A percentile compares a stretch with the other conserved stretches of the same genome.
These are phyloP conservation scores for Capra hircus DNA, from an alignment of 2,113 vertebrate species.

Conservation along the genomic window DNA sequence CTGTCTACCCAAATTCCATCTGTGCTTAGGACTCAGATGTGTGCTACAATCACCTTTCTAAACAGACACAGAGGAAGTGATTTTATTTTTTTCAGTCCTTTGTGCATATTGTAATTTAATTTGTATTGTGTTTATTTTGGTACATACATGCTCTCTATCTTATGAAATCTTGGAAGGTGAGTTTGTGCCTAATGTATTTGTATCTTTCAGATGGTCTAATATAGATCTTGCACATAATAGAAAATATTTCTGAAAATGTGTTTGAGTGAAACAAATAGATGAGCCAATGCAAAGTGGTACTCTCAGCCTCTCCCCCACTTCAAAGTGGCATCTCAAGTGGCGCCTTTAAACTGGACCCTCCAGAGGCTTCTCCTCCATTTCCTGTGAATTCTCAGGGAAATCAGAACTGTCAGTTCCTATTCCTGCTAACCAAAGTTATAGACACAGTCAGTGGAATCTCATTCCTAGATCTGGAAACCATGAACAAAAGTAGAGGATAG, in stretches of 20 bases:
- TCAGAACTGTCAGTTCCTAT: neutral
- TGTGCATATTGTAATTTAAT: neutral
- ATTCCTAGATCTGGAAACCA: neutral
- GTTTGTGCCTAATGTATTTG: neutral
- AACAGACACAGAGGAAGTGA: neutral
- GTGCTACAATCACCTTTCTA: neutral
- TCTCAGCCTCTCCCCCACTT: fast-evolving
- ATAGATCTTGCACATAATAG: neutral
- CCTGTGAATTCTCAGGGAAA: neutral
- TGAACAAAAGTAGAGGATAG: neutral
- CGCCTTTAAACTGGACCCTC: neutral
- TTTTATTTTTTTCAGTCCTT: neutral
- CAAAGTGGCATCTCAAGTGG: neutral
- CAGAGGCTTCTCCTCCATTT: neutral
- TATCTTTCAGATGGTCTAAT: neutral
- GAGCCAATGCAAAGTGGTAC: neutral
- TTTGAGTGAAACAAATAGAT: neutral
- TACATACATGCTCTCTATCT: neutral
- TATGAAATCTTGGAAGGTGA: neutral
- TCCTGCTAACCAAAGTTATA: neutral
- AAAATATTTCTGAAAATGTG: neutral
- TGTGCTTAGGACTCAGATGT: neutral
- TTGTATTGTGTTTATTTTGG: neutral
- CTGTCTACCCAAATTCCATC: neutral
- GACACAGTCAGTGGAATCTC: neutral